Percentiles rank a stretch among this genome's conserved stretches.
These are phyloP conservation scores for Nannospalax galili DNA, from an alignment of 2,113 vertebrate genomes.

Conservation along the genomic window DNA sequence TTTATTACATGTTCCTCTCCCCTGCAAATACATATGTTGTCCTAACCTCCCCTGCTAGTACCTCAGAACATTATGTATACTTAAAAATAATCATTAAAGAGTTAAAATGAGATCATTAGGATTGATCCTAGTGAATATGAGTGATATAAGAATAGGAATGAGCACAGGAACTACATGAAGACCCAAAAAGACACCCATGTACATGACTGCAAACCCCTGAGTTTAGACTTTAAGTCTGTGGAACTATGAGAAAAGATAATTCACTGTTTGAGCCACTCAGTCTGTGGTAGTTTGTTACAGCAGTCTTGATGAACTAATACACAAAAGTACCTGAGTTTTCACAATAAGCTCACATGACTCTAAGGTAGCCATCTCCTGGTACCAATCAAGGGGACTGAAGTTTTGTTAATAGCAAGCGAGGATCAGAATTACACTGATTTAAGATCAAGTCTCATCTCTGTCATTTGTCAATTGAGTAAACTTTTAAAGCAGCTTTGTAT, in stretches of 20 bases:
- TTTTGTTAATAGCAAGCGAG: background rate
- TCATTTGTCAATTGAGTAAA: conserved; percentile 13
- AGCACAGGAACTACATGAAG: background rate
- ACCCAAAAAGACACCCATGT: background rate
- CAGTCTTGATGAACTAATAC: background rate
- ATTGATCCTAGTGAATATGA: background rate
- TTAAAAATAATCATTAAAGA: conserved; percentile 19
- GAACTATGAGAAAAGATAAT: conserved; percentile 33
- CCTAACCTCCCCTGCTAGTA: background rate
- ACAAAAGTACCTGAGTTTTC: background rate
- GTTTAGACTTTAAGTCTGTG: background rate
- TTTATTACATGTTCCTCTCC: background rate
- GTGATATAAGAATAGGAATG: background rate
- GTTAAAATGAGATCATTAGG: conserved; percentile 16
- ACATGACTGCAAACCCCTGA: no score
- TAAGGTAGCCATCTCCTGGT: background rate
- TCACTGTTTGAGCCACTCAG: background rate
- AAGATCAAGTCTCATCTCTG: background rate
- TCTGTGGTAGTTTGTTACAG: background rate
- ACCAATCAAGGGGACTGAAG: background rate
- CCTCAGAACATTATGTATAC: background rate
- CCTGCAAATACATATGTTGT: no score
- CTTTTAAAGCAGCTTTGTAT: conserved; percentile 42
- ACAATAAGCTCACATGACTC: background rate
- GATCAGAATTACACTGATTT: background rate